Base-by-base conservation (phyloP, 2,888 invertebrate species). In the Mimas tiliae region DNA sequence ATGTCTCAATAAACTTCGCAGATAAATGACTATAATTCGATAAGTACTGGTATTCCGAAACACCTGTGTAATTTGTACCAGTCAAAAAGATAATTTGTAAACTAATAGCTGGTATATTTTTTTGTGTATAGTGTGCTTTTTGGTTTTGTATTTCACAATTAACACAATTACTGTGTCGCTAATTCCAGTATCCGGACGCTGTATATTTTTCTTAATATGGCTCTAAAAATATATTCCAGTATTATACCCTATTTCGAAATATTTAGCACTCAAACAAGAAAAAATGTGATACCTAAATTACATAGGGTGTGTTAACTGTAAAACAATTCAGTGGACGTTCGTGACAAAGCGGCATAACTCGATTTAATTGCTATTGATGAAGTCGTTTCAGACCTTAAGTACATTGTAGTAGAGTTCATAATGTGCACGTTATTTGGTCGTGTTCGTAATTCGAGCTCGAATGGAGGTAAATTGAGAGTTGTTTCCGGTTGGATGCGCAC, bases 401-500 rank as follows among this genome's bases (percentile, higher is more conserved):
- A 68, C 69, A 69, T 55, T 70, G 62, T 64, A 69, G 70, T 65
- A 70, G 65, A 64, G 63, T 58, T 70, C 64, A 65, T 65, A 66
- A 67, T 69, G 75, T 68, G 72, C 73, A 72, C 68, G 68, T 74
- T 78, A 76, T 82, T 80, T 78, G 76, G 77, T 81, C 77, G 78
- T 74, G 71, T 81, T 82, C 80, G 82, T 80, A 71, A 76, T 83
- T 85, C 80, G 80, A 75, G 72, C 75, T 72, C 76, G 75, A 77
- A 79, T 85, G 83, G 87, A 85, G 86, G 86, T 86, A 83, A 82
- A 77, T 77, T 76, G 77, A 76, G 75, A 79, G 79, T 79, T 77
- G 76, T 81, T 83, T 86, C 84, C 83, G 83, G 82, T 81, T 73
- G 78, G 74, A 74, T 75, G 82, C 78, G 74, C 76, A 70, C 77